These are phyloP conservation scores for Onchidella celtica DNA, from an alignment of 2,888 invertebrate species.

Conservation along the genomic window DNA sequence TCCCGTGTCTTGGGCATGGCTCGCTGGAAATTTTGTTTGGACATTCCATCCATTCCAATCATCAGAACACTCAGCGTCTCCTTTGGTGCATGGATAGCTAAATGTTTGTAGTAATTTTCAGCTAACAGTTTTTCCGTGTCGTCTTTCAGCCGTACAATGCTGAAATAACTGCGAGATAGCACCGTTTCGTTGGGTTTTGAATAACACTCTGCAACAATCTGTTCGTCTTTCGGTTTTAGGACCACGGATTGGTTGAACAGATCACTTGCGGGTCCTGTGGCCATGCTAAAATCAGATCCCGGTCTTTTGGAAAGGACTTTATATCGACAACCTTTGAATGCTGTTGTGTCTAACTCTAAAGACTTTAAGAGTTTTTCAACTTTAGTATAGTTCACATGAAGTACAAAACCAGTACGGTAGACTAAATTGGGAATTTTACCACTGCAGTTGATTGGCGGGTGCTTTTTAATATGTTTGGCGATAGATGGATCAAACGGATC, in stretches of 20 bases:
- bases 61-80: constrained; percentile 31
- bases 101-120: not conserved
- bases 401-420: not conserved
- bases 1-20: constrained; percentile 61
- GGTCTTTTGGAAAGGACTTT: not conserved
- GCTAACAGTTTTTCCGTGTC: not conserved
- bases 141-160: not conserved
- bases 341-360: not conserved
- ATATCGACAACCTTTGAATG: constrained; percentile 18
- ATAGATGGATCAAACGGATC: constrained; percentile 14
- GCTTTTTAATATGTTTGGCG: not conserved
- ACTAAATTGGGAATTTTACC: constrained; percentile 1
- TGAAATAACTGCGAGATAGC: constrained; percentile 10
- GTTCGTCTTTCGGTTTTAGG: not conserved
- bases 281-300: not conserved
- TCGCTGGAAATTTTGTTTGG: constrained; percentile 50
- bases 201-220: constrained; percentile 21
- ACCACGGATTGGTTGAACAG: constrained; percentile 6
- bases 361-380: not conserved
- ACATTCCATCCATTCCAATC: constrained; percentile 32
- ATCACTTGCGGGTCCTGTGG: not conserved
- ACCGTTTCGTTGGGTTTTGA: not conserved
- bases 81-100: not conserved
- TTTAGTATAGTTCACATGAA: not conserved
- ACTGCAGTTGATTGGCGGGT: not conserved